Conservation (phyloP, 1,140 invertebrate genomes). For the Macrocentrus cingulum region DNA sequence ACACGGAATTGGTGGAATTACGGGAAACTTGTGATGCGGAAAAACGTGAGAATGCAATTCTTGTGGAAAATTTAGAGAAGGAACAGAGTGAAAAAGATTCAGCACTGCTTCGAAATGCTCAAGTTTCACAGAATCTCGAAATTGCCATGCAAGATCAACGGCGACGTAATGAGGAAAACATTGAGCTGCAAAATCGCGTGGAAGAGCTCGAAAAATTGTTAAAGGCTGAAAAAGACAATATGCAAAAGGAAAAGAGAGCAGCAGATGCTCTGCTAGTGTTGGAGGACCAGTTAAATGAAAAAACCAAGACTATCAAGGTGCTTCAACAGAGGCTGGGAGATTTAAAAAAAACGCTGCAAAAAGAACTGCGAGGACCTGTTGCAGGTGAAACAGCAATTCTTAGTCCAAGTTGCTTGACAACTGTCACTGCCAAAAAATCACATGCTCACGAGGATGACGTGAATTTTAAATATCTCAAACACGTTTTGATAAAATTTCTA, state of each 20-base stretch:
- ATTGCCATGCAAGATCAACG: slow-evolving; percentile 71
- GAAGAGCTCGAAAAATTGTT: slow-evolving; percentile 45
- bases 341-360: slow-evolving; percentile 88
- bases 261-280: slow-evolving; percentile 66
- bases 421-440: slow-evolving; percentile 51
- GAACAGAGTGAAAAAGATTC: slow-evolving; percentile 76
- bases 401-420: slow-evolving; percentile 61
- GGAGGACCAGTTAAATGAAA: slow-evolving; percentile 74
- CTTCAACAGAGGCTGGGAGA: slow-evolving; percentile 83
- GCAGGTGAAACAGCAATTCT: slow-evolving; percentile 56
- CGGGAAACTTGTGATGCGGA: slow-evolving; percentile 45
- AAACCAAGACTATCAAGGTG: slow-evolving; percentile 72
- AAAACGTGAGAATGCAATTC: slow-evolving; percentile 36
- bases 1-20: slow-evolving; percentile 43
- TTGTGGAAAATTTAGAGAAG: slow-evolving; percentile 47
- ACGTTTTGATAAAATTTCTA: slow-evolving; percentile 90
- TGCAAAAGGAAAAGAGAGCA: slow-evolving; percentile 61
- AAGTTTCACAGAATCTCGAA: slow-evolving; percentile 80
- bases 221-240: slow-evolving; percentile 47
- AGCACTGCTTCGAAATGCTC: slow-evolving; percentile 76
- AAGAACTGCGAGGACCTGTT: slow-evolving; percentile 70
- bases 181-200: slow-evolving; percentile 47
- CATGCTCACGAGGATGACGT: slow-evolving; percentile 68
- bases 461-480: slow-evolving; percentile 86
- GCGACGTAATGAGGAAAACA: slow-evolving; percentile 63